Conservation (phyloP, 1,140 invertebrate species). For the Luehdorfia chinensis region DNA sequence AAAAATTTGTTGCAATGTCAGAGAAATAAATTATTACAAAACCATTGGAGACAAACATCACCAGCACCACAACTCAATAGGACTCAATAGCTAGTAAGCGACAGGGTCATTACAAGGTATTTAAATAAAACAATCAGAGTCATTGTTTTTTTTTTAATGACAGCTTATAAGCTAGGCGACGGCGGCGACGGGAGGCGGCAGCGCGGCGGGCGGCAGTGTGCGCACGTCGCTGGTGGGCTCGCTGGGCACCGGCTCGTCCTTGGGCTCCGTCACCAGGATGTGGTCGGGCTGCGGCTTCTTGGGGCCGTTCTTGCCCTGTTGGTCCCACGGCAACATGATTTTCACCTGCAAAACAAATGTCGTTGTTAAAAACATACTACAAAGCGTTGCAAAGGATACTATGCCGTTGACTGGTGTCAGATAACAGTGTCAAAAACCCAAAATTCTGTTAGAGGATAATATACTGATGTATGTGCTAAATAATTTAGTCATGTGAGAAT, state of each 20-base stretch:
- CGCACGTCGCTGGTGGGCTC: slow-evolving; percentile 82
- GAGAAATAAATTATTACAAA: no score
- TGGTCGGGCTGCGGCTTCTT: slow-evolving; percentile 98
- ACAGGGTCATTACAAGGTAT: background rate
- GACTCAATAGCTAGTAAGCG: no score
- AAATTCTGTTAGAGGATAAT: no score
- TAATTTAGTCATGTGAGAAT: no score
- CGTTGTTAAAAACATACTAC: no score
- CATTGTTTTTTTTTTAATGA: slow-evolving; percentile 24
- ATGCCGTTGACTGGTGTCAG: no score
- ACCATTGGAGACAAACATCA: no score
- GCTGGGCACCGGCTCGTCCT: slow-evolving; percentile 85
- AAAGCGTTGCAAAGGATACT: no score
- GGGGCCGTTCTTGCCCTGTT: slow-evolving; percentile 97
- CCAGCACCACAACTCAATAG: no score
- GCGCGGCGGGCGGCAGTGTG: slow-evolving; percentile 69
- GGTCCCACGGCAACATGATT: slow-evolving; percentile 99
- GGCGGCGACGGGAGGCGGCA: slow-evolving; percentile 55
- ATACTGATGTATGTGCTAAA: no score
- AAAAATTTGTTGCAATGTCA: no score
- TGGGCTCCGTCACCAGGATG: slow-evolving; percentile 96
- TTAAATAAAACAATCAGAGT: background rate
- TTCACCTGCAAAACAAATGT: slow-evolving; percentile 86
- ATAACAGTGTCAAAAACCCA: no score
- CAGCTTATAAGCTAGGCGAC: slow-evolving; percentile 53